Conservation (phyloP, 2,797 vertebrate genomes). For the Hapalemur alaotrensis region DNA sequence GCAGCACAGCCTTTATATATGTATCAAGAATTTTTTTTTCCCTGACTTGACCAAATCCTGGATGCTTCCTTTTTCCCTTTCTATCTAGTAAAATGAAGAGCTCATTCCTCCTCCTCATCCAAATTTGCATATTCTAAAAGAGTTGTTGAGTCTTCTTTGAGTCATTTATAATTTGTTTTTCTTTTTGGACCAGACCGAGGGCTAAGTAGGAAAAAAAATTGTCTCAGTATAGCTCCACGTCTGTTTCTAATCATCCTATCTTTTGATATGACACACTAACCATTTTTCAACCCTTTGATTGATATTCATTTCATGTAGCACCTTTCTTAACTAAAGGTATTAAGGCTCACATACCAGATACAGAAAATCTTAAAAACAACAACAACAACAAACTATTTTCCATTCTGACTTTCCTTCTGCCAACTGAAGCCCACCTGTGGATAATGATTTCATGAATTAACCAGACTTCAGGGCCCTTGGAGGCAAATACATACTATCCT, state of each 20-base stretch:
- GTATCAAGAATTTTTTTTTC: not conserved
- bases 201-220: not conserved
- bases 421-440: not conserved
- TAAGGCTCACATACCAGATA: constrained; percentile 4
- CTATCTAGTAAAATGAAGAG: not conserved
- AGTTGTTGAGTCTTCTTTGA: not conserved
- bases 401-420: not conserved
- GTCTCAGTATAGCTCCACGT: not conserved
- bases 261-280: not conserved
- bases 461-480: not conserved
- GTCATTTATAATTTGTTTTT: not conserved
- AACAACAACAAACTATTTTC: not conserved
- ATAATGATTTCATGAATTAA: constrained; percentile 60
- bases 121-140: not conserved
- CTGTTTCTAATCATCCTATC: constrained; percentile 9
- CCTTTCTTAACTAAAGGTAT: constrained; percentile 40
- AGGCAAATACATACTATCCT: constrained; percentile 65
- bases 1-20: not conserved
- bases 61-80: not conserved
- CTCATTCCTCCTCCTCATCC: not conserved
- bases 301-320: constrained; percentile 56
- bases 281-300: constrained; percentile 47
- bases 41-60: not conserved
- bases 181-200: not conserved
- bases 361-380: not conserved